phyloP scores from a whole-genome alignment of 2,113 vertebrate genomes.

The Telmatochromis brichardi region DNA sequence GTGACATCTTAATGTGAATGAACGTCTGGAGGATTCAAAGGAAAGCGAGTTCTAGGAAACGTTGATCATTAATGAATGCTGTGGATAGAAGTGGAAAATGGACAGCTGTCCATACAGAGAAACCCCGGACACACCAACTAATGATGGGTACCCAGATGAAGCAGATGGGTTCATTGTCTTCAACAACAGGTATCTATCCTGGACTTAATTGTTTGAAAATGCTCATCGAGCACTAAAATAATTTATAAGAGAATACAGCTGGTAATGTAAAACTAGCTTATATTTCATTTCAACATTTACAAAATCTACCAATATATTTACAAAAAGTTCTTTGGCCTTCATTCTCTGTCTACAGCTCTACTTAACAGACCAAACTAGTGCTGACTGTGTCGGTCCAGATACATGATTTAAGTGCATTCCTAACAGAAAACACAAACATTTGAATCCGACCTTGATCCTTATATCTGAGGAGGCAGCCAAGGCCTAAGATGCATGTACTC shows the following conservation, averaged over 20 bases:
- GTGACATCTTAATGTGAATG: constrained; percentile 1
- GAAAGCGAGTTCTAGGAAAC: background rate
- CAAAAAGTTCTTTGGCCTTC: background rate
- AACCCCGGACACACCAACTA: background rate
- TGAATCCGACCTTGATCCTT: background rate
- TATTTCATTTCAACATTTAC: background rate
- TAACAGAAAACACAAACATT: background rate
- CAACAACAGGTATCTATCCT: constrained; percentile 18
- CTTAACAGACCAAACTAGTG: background rate
- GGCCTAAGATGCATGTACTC: background rate
- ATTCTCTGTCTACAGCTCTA: background rate
- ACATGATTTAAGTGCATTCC: background rate
- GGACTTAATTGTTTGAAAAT: background rate
- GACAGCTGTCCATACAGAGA: constrained; percentile 14
- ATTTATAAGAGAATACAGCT: background rate
- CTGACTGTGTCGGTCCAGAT: background rate
- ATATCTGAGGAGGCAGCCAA: background rate
- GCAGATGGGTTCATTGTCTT: constrained; percentile 32
- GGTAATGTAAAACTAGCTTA: background rate
- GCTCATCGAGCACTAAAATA: background rate
- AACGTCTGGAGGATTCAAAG: background rate
- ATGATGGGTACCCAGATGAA: constrained; percentile 26
- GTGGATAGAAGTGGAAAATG: constrained; percentile 17
- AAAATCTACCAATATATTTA: background rate
- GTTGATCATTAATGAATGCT: constrained; percentile 51